Evolutionary conservation across 2,888 invertebrate species (phyloP), one percentile per base, ranked within the genome.

Genomic region (Odontocolon sp.): DNA sequence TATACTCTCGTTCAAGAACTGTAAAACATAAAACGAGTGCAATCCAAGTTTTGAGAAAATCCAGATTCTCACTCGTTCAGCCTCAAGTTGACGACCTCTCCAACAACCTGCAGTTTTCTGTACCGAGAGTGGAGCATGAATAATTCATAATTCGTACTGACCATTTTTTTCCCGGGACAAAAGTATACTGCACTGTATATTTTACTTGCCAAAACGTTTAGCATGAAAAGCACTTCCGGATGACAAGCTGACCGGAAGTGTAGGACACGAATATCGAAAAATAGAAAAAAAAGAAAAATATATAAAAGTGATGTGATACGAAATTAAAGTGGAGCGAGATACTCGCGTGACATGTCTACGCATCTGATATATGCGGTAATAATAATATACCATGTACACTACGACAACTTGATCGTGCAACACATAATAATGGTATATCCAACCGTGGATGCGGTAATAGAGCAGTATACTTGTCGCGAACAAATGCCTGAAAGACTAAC

Each of bases 401-500:
- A 47, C 9, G 36, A n/a, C n/a, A 47, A 45, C 56, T n/a, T 23
- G 40, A 61, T 40, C 28, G 61, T 40, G 18, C 9, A 18, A 21
- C 3, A 2, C 33, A 38, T 52, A 59, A 52, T 52, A 52, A 50
- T 14, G 16, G 26, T 50, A 23, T 50, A 47, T 40, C 18, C 23
- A 40, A 40, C 38, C 66, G n/a, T 63, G 6, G 38, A 31, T 26
- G 16, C 68, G 26, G 40, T 68, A 63, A 72, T 56, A 23, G 21
- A 33, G 14, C 42, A 11, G 33, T 54, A 16, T 23, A 40, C 14
- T 63, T 63, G 40, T 50, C 52, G 23, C 31, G 38, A 61, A 54
- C 54, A 75, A 73, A 57, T 36, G 61, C 73, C 63, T 23, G 45
- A 74, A 75, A 71, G 77, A 82, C 83, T 86, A 86, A 87, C 81